Evolutionary conservation across 2,113 vertebrate species (phyloP).

Genomic region (Atlantisia rogersi): DNA sequence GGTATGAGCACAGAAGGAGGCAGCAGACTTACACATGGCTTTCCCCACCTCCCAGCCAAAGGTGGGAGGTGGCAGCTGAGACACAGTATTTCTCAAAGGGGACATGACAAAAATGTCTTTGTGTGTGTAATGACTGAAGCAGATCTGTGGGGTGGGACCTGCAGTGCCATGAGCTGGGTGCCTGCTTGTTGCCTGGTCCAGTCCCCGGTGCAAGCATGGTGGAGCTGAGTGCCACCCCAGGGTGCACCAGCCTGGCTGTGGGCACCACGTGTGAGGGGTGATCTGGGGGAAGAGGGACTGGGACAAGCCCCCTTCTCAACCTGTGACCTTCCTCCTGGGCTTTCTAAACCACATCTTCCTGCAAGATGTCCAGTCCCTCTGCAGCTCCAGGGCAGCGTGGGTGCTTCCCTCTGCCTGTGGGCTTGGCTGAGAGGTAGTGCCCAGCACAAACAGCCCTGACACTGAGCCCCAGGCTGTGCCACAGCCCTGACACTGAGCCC

Average conservation of each 20-base stretch:
- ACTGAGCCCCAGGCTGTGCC: rapidly evolving
- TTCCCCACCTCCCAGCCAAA: rapidly evolving
- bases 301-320: not conserved
- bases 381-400: not conserved
- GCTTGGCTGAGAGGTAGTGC: not conserved
- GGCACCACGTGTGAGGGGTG: not conserved
- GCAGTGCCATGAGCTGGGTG: not conserved
- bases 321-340: not conserved
- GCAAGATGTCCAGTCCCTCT: too few species aligned
- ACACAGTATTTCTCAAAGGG: rapidly evolving
- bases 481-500: rapidly evolving
- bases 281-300: not conserved
- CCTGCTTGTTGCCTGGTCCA: too few species aligned
- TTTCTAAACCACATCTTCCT: not conserved
- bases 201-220: rapidly evolving
- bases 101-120: rapidly evolving
- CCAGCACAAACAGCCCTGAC: rapidly evolving
- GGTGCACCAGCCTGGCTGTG: not conserved
- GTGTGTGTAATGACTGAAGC: rapidly evolving
- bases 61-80: not conserved
- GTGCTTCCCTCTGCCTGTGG: not conserved
- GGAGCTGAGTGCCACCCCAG: rapidly evolving
- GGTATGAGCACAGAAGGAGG: rapidly evolving
- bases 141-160: not conserved
- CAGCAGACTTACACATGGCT: rapidly evolving